Evolutionary conservation across 2,113 vertebrate genomes (phyloP), one percentile per base, ranked within the genome.

Genomic region (Gnathonemus longibarbis): DNA sequence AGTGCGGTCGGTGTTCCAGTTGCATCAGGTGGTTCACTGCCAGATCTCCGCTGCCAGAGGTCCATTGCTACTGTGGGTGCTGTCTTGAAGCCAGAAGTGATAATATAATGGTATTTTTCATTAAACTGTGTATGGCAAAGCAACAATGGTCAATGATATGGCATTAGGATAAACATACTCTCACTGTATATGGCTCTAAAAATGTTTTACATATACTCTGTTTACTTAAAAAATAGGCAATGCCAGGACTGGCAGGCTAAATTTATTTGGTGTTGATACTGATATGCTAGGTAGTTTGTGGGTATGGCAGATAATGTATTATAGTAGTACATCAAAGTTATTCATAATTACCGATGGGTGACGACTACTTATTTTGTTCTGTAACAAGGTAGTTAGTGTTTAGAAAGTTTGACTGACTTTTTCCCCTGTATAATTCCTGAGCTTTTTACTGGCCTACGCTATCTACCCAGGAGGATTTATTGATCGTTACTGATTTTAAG

Each of bases 1-100:
- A 87, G 85, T 70, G 83, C 5, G 52, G 58, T 27, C 77, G 49
- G 88, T 88, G 66, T 87, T 62, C 39, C 58, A n/a, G 84, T 45
- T 74, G 89, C 56, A 13, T 19, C 19, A 17, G 19, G 46, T 90
- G 84, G 58, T 27, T 45, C 15, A 24, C 15, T 39, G 89, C 89
- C 85, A 88, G 62, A 74, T 31, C 3, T 11, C 5, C 3, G 19
- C 21, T 66, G 39, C 83, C 77, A 58, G 87, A 46, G 87, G 62
- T 70, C 27, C 48, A 3, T 84, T 84, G 50, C 80, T 49, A n/a
- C 39, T 80, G 31, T 31, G 88, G 70, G n/a, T 52, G 19, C 46
- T 83, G 27, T 80, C 88, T 50, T 58, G 9, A 84, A n/a, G 77
- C 53, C 39, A 46, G 35, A 84, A 45, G 53, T 56, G 21, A 42